Base-by-base conservation (phyloP, 1,140 invertebrate genomes). In the Orchesella cincta region DNA sequence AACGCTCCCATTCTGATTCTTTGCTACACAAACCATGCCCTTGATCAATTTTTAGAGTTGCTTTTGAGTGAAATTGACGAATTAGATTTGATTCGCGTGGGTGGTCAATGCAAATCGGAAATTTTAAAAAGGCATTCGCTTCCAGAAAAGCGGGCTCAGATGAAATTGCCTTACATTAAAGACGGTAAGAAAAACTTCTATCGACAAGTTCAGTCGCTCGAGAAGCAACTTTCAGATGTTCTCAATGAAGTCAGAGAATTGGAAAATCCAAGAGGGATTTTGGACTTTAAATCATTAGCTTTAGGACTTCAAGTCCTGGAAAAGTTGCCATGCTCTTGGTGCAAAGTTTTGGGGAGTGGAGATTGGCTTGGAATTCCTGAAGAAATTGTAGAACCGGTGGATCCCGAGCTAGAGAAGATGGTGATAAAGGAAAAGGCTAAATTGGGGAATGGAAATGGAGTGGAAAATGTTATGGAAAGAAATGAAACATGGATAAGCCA, bases 21-120 rank as follows among this genome's bases (percentile, higher is more conserved):
- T 33, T 93, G 93, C 83, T 94, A 91, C 80, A 95, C 93, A 0
- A 96, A 96, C 83, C 93, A 95, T 85, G 93, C 94, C 0, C 83
- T 96, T 1, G 94, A 96, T 86, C 93, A 96, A 83, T 95, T 96
- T 86, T 84, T 96, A 20, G 90, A 93, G 84, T 91, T 90, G 23
- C 86, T 93, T 14, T 82, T 88, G 8, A 76, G 83, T 28, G 1
- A 23, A 1, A 12, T 1, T 91, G 89, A 1, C 51, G 88, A 28
- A 18, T 75, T 35, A 52, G 31, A 84, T 1, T 77, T 89, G 35
- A 82, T 89, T 16, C 82, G 88, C 34, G 83, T 90, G 73, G 89
- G 89, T n/a, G 85, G 85, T 14, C 82, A 86, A 78, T 86, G 85
- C 73, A 84, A 85, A 76, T 86, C 83, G 82, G 81, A 84, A 74